A percentile compares a stretch with the other conserved stretches of the same genome.
phyloP scores from a whole-genome alignment of 2,888 invertebrate genomes.

The Malthinus seriepunctatus region DNA sequence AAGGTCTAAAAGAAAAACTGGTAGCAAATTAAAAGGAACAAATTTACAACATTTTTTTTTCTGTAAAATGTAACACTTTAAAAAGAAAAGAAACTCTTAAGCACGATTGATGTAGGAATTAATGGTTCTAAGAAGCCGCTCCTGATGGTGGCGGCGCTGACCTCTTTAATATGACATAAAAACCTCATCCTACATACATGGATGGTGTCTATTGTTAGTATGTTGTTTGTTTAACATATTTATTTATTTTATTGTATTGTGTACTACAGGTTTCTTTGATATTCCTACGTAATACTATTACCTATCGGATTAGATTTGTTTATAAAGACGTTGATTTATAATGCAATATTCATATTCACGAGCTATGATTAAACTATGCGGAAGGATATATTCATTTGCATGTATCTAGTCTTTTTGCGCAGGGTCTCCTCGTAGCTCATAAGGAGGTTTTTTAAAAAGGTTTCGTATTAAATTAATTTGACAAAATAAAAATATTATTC shows the following conservation, averaged over 20 bases:
- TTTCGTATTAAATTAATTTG: too few species aligned
- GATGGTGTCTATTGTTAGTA: conserved; percentile 27
- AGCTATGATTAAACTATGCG: conserved; percentile 12
- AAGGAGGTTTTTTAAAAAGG: too few species aligned
- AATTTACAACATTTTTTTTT: too few species aligned
- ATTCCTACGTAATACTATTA: conserved; percentile 25
- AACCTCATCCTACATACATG: conserved; percentile 22
- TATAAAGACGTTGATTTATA: conserved; percentile 24
- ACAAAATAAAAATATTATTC: neutral
- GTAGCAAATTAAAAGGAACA: too few species aligned
- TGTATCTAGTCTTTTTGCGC: too few species aligned
- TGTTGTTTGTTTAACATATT: conserved; percentile 19
- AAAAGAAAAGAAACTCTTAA: conserved; percentile 13
- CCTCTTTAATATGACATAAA: conserved; percentile 28
- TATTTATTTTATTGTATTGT: conserved; percentile 18
- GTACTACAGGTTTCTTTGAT: conserved; percentile 20
- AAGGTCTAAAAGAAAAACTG: too few species aligned
- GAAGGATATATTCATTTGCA: conserved; percentile 6
- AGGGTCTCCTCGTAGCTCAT: too few species aligned
- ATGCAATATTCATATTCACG: neutral
- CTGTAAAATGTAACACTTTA: too few species aligned
- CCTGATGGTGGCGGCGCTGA: conserved; percentile 30
- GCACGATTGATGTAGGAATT: conserved; percentile 33
- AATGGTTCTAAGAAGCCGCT: conserved; percentile 32
- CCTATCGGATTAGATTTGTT: conserved; percentile 19